Percentiles rank a stretch among this genome's conserved stretches.
Conservation (phyloP, 2,797 vertebrate genomes). For the Hephaestus fuliginosus region DNA sequence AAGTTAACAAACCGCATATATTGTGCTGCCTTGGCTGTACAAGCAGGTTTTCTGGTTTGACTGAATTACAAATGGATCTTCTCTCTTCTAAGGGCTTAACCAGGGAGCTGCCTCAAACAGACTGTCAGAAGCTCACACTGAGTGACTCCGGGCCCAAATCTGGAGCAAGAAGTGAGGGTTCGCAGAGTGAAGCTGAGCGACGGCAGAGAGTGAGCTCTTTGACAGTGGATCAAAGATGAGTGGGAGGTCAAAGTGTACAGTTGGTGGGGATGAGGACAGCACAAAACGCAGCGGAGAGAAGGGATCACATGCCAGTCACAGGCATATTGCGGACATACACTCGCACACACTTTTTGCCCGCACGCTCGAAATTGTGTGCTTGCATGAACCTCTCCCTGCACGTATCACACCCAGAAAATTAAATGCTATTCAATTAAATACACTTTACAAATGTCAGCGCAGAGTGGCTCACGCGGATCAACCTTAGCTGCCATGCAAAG, state of each 20-base stretch:
- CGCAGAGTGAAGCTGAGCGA: conserved; percentile 71
- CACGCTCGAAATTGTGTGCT: not conserved
- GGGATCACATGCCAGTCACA: conserved; percentile 64
- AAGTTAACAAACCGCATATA: conserved; percentile 52
- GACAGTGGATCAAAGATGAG: conserved; percentile 84
- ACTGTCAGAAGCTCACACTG: conserved; percentile 70
- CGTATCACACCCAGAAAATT: conserved; percentile 42
- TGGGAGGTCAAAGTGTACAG: conserved; percentile 84
- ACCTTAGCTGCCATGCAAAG: conserved; percentile 54
- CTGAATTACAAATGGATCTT: conserved; percentile 60
- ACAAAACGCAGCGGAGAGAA: conserved; percentile 54
- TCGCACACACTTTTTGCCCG: not conserved
- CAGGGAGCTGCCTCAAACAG: conserved; percentile 73
- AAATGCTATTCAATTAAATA: conserved; percentile 61
- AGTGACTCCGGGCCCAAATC: conserved; percentile 73
- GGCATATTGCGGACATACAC: conserved; percentile 39
- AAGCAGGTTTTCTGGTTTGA: conserved; percentile 42
- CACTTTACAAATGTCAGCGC: conserved; percentile 46
- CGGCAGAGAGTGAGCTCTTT: conserved; percentile 73
- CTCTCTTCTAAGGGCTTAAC: conserved; percentile 63
- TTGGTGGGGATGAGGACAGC: conserved; percentile 71
- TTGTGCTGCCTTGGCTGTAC: conserved; percentile 16
- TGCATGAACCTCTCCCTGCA: conserved; percentile 5
- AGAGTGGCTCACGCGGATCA: conserved; percentile 62
- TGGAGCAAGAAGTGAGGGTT: conserved; percentile 74